Evolutionary conservation across 2,888 invertebrate species (phyloP), one percentile per base, ranked within the genome.

Genomic region (Globia sparganii): DNA sequence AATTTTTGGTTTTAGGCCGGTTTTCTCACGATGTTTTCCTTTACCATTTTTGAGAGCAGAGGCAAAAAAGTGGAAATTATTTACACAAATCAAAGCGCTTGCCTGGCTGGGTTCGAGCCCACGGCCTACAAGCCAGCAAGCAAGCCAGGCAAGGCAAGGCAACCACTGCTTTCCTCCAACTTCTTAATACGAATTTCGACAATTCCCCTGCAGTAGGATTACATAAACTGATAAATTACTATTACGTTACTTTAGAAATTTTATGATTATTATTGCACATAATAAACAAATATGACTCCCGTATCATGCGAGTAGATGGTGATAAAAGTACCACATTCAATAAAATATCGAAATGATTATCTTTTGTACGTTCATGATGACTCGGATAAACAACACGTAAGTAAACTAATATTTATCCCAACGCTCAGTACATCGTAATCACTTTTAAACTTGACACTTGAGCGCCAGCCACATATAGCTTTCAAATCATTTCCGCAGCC

Each of bases 301-400:
- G 37, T 81, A 81, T 76, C 59, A 72, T 4, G n/a, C n/a, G n/a
- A n/a, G n/a, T n/a, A 46, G 2, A 40, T 37, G 15, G 25, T 15
- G 43, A 75, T 69, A 49, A 69, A n/a, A 25, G 21, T 28, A 6
- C 15, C 4, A 66, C 0, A 2, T 28, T 5, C 53, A 66, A 70
- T 81, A 66, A 66, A 80, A 58, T 31, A 21, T 62, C 13, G 34
- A 3, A 64, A 46, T n/a, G 37, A 64, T 62, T 4, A 43, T 34
- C 25, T 53, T 21, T 53, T 15, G 25, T 49, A 1, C 49, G 31
- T 40, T 79, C 25, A 80, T 13, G 28, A 59, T 80, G 72, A 65
- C n/a, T 31, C 8, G 0, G 31, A n/a, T 31, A 31, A 46, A 21
- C 3, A n/a, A 40, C 6, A 21, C 13, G 34, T 43, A 28, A 28